These are phyloP conservation scores for Vespertilio murinus DNA, from an alignment of 2,797 vertebrate genomes.

Conservation along the genomic window DNA sequence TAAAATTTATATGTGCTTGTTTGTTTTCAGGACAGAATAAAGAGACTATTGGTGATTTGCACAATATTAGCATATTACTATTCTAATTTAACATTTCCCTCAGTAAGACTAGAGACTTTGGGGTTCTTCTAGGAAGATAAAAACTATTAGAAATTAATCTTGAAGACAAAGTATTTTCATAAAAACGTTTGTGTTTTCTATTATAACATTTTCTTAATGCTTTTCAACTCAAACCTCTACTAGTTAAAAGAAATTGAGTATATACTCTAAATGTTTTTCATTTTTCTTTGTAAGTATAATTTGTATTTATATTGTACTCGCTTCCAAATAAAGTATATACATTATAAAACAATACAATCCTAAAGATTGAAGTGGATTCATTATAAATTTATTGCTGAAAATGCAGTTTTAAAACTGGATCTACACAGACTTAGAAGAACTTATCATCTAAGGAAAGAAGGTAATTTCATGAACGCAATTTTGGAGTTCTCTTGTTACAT, in stretches of 20 bases:
- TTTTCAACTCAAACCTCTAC: background rate
- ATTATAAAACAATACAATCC: background rate
- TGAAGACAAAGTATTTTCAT: background rate
- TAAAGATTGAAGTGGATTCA: background rate
- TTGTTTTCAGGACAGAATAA: conserved; percentile 52
- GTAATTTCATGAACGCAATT: conserved; percentile 45
- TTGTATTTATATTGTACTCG: background rate
- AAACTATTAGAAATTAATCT: background rate
- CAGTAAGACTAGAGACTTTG: background rate
- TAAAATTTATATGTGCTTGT: background rate
- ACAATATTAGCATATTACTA: background rate
- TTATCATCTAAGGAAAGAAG: conserved; percentile 22
- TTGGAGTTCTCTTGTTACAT: conserved; percentile 34
- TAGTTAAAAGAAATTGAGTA: background rate
- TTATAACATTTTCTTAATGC: background rate
- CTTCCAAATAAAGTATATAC: background rate
- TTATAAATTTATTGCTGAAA: background rate
- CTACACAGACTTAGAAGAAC: background rate
- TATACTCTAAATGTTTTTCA: background rate
- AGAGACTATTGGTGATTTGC: conserved; percentile 62
- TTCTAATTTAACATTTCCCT: conserved; percentile 66
- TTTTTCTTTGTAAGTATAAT: background rate
- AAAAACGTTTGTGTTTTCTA: background rate
- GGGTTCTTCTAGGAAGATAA: background rate
- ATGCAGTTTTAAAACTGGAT: background rate